A percentile compares a stretch with the other conserved stretches of the same genome.
Evolutionary conservation across 2,797 vertebrate genomes (phyloP).

Genomic region (Rhincodon typus): DNA sequence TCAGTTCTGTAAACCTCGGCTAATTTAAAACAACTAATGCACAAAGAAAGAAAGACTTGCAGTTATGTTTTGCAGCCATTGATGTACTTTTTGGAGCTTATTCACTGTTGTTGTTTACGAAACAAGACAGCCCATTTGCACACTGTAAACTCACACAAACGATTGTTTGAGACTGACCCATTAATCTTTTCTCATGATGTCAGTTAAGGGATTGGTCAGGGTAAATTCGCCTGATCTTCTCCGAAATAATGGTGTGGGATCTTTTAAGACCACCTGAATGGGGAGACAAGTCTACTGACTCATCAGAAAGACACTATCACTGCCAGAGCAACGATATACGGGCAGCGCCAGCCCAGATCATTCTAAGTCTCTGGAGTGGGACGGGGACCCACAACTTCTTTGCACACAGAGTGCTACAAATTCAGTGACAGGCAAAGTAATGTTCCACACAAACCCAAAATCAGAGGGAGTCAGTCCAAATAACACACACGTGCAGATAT

Average conservation of each 20-base stretch:
- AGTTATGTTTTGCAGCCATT: background rate
- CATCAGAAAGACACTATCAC: background rate
- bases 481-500: background rate
- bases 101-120: too few relatives aligned
- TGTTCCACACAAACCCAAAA: background rate
- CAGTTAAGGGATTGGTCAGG: background rate
- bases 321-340: background rate
- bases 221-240: background rate
- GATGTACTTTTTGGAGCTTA: too few relatives aligned
- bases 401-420: background rate
- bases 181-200: background rate
- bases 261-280: too few relatives aligned
- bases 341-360: background rate
- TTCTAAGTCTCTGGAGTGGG: background rate
- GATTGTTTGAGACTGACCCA: too few relatives aligned
- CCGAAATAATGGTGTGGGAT: too few relatives aligned
- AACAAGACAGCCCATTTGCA: background rate
- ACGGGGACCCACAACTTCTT: background rate
- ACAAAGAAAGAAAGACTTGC: background rate
- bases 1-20: background rate
- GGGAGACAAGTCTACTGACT: background rate
- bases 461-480: background rate
- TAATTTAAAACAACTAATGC: background rate
- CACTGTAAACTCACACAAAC: background rate
- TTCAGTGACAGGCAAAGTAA: background rate